Evolutionary conservation across 2,113 vertebrate genomes (phyloP).

Genomic region (Misgurnus anguillicaudatus): DNA sequence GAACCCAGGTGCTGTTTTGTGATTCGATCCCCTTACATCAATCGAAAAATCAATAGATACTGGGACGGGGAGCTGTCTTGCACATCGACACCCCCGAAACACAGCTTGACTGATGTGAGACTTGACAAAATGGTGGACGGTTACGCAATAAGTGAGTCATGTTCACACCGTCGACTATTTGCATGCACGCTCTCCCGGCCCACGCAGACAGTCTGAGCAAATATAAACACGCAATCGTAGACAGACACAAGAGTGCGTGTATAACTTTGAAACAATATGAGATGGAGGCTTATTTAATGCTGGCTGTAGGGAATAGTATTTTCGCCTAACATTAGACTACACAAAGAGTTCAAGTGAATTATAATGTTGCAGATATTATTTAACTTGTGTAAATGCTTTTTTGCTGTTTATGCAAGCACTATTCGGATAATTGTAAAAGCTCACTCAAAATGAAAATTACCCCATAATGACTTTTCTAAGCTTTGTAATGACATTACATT

Average conservation of each 20-base stretch:
- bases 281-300: not conserved
- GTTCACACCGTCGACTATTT: conserved; percentile 38
- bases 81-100: conserved; percentile 28
- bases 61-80: conserved; percentile 9
- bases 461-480: no score
- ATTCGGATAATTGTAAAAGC: no score
- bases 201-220: conserved; percentile 37
- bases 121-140: conserved; percentile 33
- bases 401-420: no score
- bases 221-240: conserved; percentile 21
- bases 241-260: conserved; percentile 19
- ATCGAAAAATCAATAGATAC: conserved; percentile 42
- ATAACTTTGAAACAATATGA: not conserved
- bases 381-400: not conserved
- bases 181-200: conserved; percentile 37
- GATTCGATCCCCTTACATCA: conserved; percentile 24
- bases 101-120: conserved; percentile 35
- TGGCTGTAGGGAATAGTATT: not conserved
- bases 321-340: not conserved
- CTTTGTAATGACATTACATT: no score
- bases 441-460: no score
- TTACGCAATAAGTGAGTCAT: conserved; percentile 53
- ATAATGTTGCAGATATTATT: not conserved
- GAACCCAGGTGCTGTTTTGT: conserved; percentile 15
- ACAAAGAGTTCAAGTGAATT: not conserved